phyloP scores from a whole-genome alignment of 2,113 vertebrate genomes.

The Lepidothrix coronata region DNA sequence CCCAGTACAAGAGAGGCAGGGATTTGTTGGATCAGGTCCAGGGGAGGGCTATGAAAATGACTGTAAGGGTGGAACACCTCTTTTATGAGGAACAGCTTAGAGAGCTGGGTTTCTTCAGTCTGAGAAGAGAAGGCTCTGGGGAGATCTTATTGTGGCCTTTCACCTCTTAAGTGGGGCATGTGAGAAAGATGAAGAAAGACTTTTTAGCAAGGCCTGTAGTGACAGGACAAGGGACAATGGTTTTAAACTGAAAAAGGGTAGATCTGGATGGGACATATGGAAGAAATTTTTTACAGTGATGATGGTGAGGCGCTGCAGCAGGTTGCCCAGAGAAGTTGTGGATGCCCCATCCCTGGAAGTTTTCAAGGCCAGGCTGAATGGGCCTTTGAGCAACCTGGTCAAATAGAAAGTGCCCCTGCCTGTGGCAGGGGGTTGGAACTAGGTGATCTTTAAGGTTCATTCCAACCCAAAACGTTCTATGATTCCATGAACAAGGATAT shows the following conservation, averaged over 20 bases:
- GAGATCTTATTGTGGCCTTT: neutral
- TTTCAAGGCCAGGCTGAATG: neutral
- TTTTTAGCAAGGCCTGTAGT: neutral
- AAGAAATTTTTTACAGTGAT: neutral
- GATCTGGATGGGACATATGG: neutral
- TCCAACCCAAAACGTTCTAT: neutral
- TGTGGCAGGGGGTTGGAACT: fast-evolving
- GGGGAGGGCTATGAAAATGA: neutral
- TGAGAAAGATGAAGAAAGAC: neutral
- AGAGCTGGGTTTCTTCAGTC: neutral
- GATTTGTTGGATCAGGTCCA: neutral
- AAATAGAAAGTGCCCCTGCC: neutral
- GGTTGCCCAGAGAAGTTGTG: neutral
- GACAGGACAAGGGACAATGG: neutral
- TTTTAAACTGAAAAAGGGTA: neutral
- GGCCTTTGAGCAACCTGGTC: neutral
- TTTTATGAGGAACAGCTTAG: neutral
- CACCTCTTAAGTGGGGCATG: neutral
- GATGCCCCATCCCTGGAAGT: neutral
- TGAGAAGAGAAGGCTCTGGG: neutral
- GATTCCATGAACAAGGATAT: neutral
- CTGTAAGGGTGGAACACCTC: neutral
- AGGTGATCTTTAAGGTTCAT: neutral
- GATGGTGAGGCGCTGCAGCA: neutral
- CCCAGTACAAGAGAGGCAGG: neutral